These are phyloP conservation scores for Penaeus vannamei DNA, from an alignment of 1,140 invertebrate genomes.

Conservation along the genomic window DNA sequence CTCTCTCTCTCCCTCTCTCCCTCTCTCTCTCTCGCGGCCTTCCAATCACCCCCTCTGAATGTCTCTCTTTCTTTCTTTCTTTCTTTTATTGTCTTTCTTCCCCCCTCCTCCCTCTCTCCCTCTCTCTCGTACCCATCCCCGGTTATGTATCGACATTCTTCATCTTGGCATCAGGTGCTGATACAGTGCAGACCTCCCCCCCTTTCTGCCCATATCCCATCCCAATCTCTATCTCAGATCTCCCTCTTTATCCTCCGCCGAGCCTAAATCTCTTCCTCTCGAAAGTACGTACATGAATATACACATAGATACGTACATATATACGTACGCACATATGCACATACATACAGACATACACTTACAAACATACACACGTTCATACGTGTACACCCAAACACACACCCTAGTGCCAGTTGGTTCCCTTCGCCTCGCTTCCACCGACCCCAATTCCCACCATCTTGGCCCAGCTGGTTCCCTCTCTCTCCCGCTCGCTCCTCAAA, in stretches of 20 bases:
- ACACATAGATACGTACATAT: not conserved
- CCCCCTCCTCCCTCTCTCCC: not conserved
- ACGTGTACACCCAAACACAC: not conserved
- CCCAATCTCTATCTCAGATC: no score
- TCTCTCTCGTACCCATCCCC: not conserved
- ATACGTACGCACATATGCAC: not conserved
- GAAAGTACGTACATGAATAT: not conserved
- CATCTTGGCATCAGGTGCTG: no score
- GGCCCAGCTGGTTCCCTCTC: no score
- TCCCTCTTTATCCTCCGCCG: not conserved
- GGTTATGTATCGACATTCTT: no score
- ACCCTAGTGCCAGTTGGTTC: not conserved
- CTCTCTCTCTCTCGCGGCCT: not conserved
- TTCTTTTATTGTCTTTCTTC: not conserved
- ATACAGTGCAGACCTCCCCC: not conserved
- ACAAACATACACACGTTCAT: not conserved
- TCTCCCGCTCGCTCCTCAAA: no score
- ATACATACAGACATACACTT: not conserved
- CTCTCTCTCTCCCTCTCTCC: not conserved
- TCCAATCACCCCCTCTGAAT: not conserved
- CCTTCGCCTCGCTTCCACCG: not conserved
- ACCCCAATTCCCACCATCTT: no score
- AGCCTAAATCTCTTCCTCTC: not conserved
- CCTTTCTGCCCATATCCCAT: not conserved
- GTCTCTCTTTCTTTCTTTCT: not conserved